Percentiles rank a stretch among this genome's conserved stretches.
phyloP scores from a whole-genome alignment of 1,140 invertebrate genomes.

The Oreohelix idahoensis region DNA sequence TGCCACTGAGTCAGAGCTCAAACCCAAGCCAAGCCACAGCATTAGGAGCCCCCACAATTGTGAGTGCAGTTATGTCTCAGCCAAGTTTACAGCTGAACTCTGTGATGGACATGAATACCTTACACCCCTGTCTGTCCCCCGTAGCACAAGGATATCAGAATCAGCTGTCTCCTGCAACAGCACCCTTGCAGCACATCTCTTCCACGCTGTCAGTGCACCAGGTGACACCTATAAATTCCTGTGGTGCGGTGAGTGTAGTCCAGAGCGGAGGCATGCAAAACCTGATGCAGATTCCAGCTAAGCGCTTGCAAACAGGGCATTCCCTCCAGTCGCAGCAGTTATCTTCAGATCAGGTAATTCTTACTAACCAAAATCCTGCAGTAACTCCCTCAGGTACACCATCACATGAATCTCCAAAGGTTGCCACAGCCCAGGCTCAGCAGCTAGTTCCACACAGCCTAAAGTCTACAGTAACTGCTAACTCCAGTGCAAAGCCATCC shows the following conservation, averaged over 20 bases:
- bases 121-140: conserved; percentile 28
- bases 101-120: conserved; percentile 27
- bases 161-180: conserved; percentile 11
- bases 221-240: conserved; percentile 1
- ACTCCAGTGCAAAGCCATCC: not conserved
- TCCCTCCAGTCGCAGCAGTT: conserved; percentile 9
- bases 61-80: conserved; percentile 21
- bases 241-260: not conserved
- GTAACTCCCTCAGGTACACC: conserved; percentile 14
- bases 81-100: conserved; percentile 17
- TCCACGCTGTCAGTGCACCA: conserved; percentile 16
- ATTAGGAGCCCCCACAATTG: conserved; percentile 12
- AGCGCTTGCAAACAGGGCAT: not conserved
- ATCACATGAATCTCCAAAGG: conserved; percentile 13
- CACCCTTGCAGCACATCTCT: conserved; percentile 24
- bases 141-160: conserved; percentile 36
- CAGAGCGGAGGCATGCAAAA: conserved; percentile 1
- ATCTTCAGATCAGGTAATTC: conserved; percentile 27
- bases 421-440: not conserved
- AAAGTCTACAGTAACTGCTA: not conserved
- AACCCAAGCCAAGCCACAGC: not conserved
- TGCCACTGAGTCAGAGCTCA: conserved; percentile 8
- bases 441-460: not conserved
- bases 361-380: conserved; percentile 16
- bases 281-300: conserved; percentile 13